Evolutionary conservation across 2,113 vertebrate genomes (phyloP), one percentile per base, ranked within the genome.

Genomic region (Narcine bancroftii): DNA sequence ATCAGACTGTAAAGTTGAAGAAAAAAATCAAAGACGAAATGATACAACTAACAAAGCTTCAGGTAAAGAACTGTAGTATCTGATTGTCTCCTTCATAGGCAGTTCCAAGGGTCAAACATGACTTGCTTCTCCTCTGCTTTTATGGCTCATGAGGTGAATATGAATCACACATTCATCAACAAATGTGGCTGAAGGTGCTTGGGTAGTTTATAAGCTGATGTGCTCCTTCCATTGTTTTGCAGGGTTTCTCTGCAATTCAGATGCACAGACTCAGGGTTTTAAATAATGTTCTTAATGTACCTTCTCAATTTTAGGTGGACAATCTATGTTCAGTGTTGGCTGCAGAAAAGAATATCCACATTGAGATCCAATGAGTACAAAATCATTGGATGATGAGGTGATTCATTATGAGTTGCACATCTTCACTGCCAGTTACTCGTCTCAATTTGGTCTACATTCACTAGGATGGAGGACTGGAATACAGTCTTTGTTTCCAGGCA

Each of bases 1-100:
- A 65, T 53, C 94, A 92, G 3, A 93, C 94, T 92, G 93, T 92
- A 0, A 95, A 94, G 79, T 56, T 96, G 92, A 94, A 94, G 94
- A 95, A 63, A 92, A 79, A 94, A 87, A 94, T 92, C 92, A 92
- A 93, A 93, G 26, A 77, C 50, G 56, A 94, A 94, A 87, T 94
- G 50, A 15, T 91, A 93, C 0, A 89, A 83, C 93, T 92, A 47
- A 60, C 94, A 45, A 13, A 81, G 1, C 92, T 92, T 81, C 95
- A 95, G 95, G 96, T 96, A 92, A 94, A 77, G 9, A 24, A 13
- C 65, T 11, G 66, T 24, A 21, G 21, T 69, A 69, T 69, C 66
- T 69, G 26, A 21, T 69, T 69, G 6, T 69, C 66, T 69, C 26
- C n/a, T n/a, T n/a, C 21, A 24, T 26, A 24, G 21, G 24, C 17